phyloP scores from a whole-genome alignment of 2,113 vertebrate species.

The Mixornis gularis region DNA sequence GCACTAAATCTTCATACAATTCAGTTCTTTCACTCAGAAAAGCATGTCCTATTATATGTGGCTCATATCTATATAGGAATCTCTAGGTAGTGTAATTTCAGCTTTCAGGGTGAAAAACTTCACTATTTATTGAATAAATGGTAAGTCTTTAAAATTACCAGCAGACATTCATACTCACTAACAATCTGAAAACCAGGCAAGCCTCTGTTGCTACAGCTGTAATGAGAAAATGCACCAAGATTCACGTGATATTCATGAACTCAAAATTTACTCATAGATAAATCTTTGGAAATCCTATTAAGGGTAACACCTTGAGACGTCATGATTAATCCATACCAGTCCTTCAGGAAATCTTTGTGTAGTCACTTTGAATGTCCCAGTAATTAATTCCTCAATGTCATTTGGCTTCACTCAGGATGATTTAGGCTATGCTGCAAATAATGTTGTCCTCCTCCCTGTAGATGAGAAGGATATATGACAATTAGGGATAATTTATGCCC shows the following conservation, averaged over 20 bases:
- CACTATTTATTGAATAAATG: neutral
- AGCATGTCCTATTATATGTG: neutral
- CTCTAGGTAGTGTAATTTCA: neutral
- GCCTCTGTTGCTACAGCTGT: neutral
- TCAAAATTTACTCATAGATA: conserved; percentile 43
- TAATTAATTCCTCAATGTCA: conserved; percentile 59
- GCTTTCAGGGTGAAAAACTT: neutral
- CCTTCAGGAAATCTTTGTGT: conserved; percentile 51
- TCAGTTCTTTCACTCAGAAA: neutral
- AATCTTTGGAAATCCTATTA: conserved; percentile 59
- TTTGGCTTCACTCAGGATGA: neutral
- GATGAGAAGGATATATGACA: neutral
- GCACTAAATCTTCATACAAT: neutral
- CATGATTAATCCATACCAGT: conserved; percentile 52
- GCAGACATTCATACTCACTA: neutral
- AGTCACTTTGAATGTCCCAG: conserved; percentile 33
- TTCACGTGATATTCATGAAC: conserved; percentile 5
- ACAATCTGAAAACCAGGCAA: neutral
- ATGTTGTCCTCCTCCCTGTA: neutral
- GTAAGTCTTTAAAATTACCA: neutral
- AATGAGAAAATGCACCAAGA: neutral
- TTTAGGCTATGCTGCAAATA: neutral
- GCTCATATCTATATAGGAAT: neutral
- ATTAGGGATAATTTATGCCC: neutral
- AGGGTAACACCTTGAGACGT: conserved; percentile 51